Percentiles rank a stretch among this genome's conserved stretches.
Conservation (phyloP, 2,113 vertebrate species). For the Heterochromis multidens region DNA sequence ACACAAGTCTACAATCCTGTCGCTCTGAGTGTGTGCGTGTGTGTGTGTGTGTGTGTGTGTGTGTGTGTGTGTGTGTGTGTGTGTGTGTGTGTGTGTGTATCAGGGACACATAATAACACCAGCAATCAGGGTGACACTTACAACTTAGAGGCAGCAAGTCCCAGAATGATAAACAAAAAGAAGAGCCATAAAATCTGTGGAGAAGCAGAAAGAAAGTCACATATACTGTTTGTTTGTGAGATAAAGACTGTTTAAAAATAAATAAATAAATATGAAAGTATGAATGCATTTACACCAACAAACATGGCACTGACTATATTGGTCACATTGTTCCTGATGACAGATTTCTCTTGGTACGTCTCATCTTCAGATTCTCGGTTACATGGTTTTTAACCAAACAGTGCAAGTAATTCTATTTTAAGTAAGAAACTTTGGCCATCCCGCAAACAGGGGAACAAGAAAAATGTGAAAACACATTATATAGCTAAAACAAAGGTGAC, state of each 20-base stretch:
- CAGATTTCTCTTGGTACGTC: background rate
- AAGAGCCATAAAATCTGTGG: constrained; percentile 68
- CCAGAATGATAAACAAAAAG: constrained; percentile 65
- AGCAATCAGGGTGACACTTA: constrained; percentile 40
- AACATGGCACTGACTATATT: background rate
- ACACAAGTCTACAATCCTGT: too few species aligned
- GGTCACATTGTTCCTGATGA: background rate
- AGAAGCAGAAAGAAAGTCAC: constrained; percentile 3
- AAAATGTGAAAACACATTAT: background rate
- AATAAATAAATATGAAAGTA: too few species aligned
- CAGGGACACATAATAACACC: background rate
- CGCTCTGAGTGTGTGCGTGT: too few species aligned
- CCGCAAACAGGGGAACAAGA: background rate
- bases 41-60: background rate
- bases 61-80: background rate
- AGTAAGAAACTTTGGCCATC: background rate
- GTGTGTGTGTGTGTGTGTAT: background rate
- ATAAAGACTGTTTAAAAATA: background rate
- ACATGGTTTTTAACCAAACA: background rate
- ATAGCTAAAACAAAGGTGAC: background rate
- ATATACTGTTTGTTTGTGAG: background rate
- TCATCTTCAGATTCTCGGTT: background rate
- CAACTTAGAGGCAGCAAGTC: constrained; percentile 71
- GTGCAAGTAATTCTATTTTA: background rate
- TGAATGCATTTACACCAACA: background rate